Conservation (phyloP, 2,113 vertebrate genomes). For the Aegithalos caudatus region DNA sequence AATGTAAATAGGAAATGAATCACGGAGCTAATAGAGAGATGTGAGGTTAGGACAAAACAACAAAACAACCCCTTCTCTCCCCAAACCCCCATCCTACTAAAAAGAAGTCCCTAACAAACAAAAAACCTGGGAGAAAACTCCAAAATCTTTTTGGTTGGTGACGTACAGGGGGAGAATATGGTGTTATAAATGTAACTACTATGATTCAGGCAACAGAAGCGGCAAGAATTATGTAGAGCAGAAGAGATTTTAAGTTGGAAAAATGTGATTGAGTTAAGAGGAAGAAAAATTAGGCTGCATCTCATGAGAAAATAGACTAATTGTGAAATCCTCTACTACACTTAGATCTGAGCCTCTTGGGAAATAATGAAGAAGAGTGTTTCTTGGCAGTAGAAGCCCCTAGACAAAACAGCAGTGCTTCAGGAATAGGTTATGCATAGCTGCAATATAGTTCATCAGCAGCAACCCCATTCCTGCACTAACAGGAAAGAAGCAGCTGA, state of each 20-base stretch:
- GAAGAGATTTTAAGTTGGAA: slow-evolving; percentile 37
- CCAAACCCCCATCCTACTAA: accelerated
- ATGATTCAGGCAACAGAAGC: background rate
- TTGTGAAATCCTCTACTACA: slow-evolving; percentile 47
- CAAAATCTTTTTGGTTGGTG: background rate
- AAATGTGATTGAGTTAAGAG: slow-evolving; percentile 39
- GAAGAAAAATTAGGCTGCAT: slow-evolving; percentile 61
- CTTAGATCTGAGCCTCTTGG: slow-evolving; percentile 14
- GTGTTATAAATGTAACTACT: background rate
- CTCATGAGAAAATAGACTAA: slow-evolving; percentile 60
- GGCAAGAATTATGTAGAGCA: slow-evolving; percentile 36
- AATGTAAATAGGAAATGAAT: background rate
- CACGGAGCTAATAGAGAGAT: accelerated
- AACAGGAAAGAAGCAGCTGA: background rate
- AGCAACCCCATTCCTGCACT: background rate
- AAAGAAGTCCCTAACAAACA: background rate
- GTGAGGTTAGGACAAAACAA: background rate
- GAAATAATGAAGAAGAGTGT: slow-evolving; percentile 31
- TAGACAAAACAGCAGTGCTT: slow-evolving; percentile 26
- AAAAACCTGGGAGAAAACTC: background rate
- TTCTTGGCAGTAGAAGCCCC: background rate
- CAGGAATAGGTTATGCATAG: slow-evolving; percentile 19
- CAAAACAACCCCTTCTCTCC: background rate
- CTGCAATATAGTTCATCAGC: background rate
- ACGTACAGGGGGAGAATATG: background rate